phyloP scores from a whole-genome alignment of 2,113 vertebrate species.

The Leucopternis melanops region DNA sequence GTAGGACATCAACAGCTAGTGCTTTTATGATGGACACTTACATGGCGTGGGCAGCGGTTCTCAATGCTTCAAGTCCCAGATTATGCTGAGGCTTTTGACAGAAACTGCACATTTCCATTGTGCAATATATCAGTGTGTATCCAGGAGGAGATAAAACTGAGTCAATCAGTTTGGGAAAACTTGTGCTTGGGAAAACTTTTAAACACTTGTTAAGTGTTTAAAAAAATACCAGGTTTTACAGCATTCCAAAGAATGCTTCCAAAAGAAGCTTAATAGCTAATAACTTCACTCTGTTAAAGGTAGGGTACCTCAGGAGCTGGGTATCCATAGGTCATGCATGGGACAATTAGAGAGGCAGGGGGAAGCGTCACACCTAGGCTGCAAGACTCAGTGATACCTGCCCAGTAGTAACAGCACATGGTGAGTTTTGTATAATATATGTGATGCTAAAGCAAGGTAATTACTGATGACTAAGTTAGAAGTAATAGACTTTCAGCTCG shows the following conservation, averaged over 20 bases:
- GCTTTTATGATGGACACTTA: not conserved
- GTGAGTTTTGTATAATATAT: not conserved
- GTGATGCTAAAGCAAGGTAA: not conserved
- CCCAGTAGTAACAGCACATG: not conserved
- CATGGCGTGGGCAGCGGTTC: not conserved
- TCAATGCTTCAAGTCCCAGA: not conserved
- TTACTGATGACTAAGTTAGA: not conserved
- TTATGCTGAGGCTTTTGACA: not conserved
- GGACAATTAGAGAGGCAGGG: not conserved
- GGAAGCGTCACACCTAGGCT: not conserved
- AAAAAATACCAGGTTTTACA: not conserved
- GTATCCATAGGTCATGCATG: accelerated
- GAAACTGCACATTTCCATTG: not conserved
- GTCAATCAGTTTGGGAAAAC: not conserved
- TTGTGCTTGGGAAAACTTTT: not conserved
- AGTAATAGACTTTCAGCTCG: not conserved
- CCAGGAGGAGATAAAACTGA: not conserved
- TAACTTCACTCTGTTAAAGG: not conserved
- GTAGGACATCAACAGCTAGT: not conserved
- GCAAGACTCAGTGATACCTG: not conserved
- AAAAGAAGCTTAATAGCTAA: not conserved
- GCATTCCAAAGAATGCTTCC: not conserved
- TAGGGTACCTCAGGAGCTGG: not conserved
- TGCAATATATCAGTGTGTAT: not conserved
- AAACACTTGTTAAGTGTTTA: not conserved